Evolutionary conservation across 2,797 vertebrate species (phyloP), one percentile per base, ranked within the genome.

Genomic region (Falco cherrug): DNA sequence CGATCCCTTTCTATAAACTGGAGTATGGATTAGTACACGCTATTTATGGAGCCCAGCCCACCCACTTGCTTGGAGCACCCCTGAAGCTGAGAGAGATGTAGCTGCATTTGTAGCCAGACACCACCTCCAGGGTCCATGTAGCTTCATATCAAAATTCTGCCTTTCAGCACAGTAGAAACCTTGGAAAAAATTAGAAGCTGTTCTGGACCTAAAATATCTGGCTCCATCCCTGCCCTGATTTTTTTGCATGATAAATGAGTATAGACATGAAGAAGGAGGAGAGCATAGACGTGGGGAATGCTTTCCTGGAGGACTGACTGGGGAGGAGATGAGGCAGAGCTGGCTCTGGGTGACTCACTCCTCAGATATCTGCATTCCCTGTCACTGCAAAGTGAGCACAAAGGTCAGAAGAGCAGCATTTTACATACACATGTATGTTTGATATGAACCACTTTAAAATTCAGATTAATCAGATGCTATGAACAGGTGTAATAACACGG

Each of bases 1-100:
- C 93, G 88, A 93, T 61, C n/a, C 79, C 74, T 95, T 67, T 86
- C 67, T 91, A 85, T 70, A 95, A 92, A 97, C 75, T 86, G 82
- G 88, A 91, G 87, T 53, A 84, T n/a, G 74, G 65, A 89, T 93
- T 74, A 80, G 82, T 68, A 81, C 26, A 19, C n/a, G 11, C 68
- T 78, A 79, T 89, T 83, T 84, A 91, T 45, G 85, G 57, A 88
- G 24, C 51, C 39, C 77, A 91, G 56, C 54, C 79, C 51, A 57
- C 39, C 22, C 68, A 74, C 41, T 87, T 77, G 56, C 75, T 80
- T 53, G 53, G 70, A 93, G 82, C 43, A 63, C 6, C 57, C 61
- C 61, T 71, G 76, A 90, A 93, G 68, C 64, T 83, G 47, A 65
- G 70, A 56, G 70, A 90, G 47, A 67, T 71, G 37, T 22, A 81